A percentile compares a stretch with the other conserved stretches of the same genome.
Evolutionary conservation across 2,888 invertebrate genomes (phyloP).

Genomic region (Argyresthia goedartella): DNA sequence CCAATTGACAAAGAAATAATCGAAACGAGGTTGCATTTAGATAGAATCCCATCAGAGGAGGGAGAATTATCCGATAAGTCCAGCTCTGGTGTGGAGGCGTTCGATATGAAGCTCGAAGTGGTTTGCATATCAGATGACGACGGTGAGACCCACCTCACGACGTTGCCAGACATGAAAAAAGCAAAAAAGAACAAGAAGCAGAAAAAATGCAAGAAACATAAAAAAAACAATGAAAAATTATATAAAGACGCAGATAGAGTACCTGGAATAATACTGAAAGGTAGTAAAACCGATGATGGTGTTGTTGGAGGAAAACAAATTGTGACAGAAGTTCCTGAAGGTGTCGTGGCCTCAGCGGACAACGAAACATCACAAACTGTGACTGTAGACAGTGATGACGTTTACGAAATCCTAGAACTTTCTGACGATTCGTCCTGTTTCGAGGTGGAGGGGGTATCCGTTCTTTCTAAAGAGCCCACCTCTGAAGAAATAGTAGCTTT

Average conservation of each 20-base stretch:
- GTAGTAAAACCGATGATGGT: too few species aligned
- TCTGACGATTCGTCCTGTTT: slow-evolving; percentile 51
- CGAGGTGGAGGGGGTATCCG: slow-evolving; percentile 40
- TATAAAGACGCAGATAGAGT: neutral
- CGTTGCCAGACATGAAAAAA: slow-evolving; percentile 42
- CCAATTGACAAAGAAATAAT: neutral
- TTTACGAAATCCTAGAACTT: slow-evolving; percentile 44
- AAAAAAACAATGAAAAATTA: neutral
- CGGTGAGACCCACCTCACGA: slow-evolving; percentile 26
- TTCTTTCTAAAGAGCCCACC: slow-evolving; percentile 56
- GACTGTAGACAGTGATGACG: slow-evolving; percentile 20
- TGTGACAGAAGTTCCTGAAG: neutral
- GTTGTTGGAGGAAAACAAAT: neutral
- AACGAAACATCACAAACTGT: neutral
- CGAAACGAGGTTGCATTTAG: neutral
- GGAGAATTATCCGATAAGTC: slow-evolving; percentile 41
- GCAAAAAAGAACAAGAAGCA: slow-evolving; percentile 46
- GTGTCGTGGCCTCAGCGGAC: neutral
- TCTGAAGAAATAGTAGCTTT: slow-evolving; percentile 52
- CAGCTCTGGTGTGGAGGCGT: slow-evolving; percentile 44
- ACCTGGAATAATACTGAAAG: neutral
- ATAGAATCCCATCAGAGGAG: slow-evolving; percentile 23
- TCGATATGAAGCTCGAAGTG: slow-evolving; percentile 51
- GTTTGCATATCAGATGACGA: slow-evolving; percentile 67
- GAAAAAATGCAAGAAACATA: slow-evolving; percentile 27